Conservation (phyloP, 2,113 vertebrate genomes). For the Toxotes chatareus region DNA sequence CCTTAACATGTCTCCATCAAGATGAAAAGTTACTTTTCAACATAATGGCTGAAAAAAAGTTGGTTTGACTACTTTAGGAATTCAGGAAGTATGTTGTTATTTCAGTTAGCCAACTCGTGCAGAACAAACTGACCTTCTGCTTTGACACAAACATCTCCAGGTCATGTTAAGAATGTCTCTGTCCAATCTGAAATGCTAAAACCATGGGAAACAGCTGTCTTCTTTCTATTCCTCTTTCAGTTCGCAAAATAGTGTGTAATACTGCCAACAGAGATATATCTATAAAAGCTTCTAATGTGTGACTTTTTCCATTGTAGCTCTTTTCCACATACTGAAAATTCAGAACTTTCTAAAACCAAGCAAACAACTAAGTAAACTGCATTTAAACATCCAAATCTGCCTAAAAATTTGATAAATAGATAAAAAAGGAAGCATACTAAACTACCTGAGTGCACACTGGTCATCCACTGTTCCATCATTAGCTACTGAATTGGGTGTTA, state of each 20-base stretch:
- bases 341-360: background rate
- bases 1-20: background rate
- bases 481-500: constrained; percentile 28
- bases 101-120: background rate
- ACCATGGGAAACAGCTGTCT: background rate
- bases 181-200: background rate
- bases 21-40: constrained; percentile 21
- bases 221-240: background rate
- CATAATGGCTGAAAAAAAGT: background rate
- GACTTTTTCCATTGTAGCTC: background rate
- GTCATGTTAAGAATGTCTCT: background rate
- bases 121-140: constrained; percentile 16
- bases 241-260: background rate
- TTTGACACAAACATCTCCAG: background rate
- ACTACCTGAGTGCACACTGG: background rate
- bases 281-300: background rate
- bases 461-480: background rate
- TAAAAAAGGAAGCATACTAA: background rate
- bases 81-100: background rate
- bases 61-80: background rate
- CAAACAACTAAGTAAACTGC: background rate
- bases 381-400: background rate
- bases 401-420: background rate
- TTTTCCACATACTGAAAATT: background rate
- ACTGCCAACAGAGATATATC: background rate